Conservation (phyloP, 2,888 invertebrate genomes). For the Drosophila pegasa region DNA sequence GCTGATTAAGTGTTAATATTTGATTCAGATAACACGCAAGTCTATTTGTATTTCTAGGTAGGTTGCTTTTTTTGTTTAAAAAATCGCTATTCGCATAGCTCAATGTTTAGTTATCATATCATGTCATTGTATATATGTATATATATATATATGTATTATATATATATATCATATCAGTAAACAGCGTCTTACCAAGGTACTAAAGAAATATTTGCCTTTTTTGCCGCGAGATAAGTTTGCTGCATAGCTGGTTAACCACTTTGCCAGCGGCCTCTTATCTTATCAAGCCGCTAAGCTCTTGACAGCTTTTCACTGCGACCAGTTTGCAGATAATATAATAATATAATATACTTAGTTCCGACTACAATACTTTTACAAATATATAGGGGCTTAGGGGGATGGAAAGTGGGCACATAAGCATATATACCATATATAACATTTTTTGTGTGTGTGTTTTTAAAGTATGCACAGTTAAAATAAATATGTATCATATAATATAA, state of each 20-base stretch:
- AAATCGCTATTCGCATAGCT: conserved; percentile 71
- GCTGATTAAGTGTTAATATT: conserved; percentile 69
- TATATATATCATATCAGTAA: conserved; percentile 34
- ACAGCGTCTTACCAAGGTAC: conserved; percentile 69
- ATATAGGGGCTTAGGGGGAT: conserved; percentile 22
- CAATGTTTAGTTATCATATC: conserved; percentile 42
- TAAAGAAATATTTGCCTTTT: conserved; percentile 64
- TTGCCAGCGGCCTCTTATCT: conserved; percentile 36
- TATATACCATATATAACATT: conserved; percentile 52
- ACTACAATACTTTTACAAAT: conserved; percentile 49
- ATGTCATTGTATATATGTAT: conserved; percentile 7
- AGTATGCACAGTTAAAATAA: conserved; percentile 57
- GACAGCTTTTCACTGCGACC: conserved; percentile 43
- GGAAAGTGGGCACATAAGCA: conserved; percentile 21
- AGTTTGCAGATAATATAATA: conserved; percentile 18
- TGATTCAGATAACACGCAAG: conserved; percentile 73
- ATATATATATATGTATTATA: background rate
- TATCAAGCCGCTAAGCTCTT: conserved; percentile 50
- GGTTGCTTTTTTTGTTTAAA: conserved; percentile 48
- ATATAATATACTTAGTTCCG: conserved; percentile 34
- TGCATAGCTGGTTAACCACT: conserved; percentile 36
- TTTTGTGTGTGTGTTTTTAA: conserved; percentile 25
- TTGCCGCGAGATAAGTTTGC: conserved; percentile 34
- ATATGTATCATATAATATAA: conserved; percentile 36
- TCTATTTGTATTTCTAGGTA: conserved; percentile 52